Base-by-base conservation (phyloP, 1,140 invertebrate species). In the Triops cancriformis region DNA sequence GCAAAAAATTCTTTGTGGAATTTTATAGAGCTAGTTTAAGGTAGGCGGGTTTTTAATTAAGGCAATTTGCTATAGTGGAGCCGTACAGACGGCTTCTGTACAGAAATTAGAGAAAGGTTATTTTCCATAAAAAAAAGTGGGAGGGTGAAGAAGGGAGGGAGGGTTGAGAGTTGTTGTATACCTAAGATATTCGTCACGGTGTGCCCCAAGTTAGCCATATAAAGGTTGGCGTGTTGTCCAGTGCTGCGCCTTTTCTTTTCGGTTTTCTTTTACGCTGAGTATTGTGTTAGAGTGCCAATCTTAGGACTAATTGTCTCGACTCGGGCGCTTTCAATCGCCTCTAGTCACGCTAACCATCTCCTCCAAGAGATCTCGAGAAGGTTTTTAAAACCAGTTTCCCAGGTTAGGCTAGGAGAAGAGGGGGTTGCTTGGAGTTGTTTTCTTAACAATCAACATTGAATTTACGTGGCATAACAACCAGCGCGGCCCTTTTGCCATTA, bases 111-210 rank as follows among this genome's bases (percentile, higher is more conserved):
- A 37, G 51, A 64, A 14, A 64, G 18, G 51, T 18, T 64, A 64
- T 23, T 37, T 37, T 37, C 31, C n/a, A 45, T 45, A 64, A 12
- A 64, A 64, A 64, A 23, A 23, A 64, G 51, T n/a, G 23, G 51
- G 23, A 64, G 51, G 6, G 18, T 64, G 51, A 10, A 37, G 7
- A 37, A 37, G 31, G 31, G 2, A 37, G 7, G 31, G 31, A 7
- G 31, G 31, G 31, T 37, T 37, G 31, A 37, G 31, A 37, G 31
- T 23, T 64, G 23, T 64, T 64, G 51, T 64, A 64, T 64, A 64
- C 51, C 51, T 64, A 64, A 64, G 51, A 64, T 64, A 64, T 64
- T 64, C 51, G 51, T 64, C 51, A 64, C 51, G 51, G 51, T 64
- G 51, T 18, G 51, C 51, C 51, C n/a, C n/a, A 64, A 64, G 51